A percentile compares a stretch with the other conserved stretches of the same genome.
Conservation (phyloP, 2,113 vertebrate genomes). For the Columbina picui region DNA sequence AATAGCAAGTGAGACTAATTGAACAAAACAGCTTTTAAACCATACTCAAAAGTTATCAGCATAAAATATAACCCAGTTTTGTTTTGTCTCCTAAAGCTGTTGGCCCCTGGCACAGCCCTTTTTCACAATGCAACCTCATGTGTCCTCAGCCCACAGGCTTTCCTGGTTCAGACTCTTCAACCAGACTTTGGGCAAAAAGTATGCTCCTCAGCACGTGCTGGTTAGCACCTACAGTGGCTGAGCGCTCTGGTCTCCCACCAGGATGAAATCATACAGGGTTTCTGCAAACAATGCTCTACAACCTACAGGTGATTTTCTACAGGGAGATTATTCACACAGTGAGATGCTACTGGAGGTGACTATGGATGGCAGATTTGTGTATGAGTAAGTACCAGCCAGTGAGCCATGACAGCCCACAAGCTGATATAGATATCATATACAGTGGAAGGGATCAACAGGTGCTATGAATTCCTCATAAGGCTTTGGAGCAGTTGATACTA, state of each 20-base stretch:
- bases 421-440: background rate
- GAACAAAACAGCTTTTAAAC: background rate
- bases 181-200: background rate
- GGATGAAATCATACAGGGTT: background rate
- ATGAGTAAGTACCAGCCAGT: background rate
- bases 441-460: background rate
- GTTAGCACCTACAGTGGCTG: background rate
- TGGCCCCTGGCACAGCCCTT: background rate
- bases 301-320: background rate
- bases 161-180: background rate
- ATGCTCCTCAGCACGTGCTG: background rate
- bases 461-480: background rate
- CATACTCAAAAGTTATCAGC: background rate
- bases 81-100: background rate
- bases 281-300: background rate
- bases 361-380: background rate
- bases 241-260: fast-evolving
- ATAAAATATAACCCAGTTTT: background rate
- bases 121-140: background rate
- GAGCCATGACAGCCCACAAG: background rate
- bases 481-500: background rate
- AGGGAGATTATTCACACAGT: background rate
- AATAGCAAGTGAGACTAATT: background rate
- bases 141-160: background rate
- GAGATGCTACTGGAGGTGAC: background rate